Base-by-base conservation (phyloP, 23 tunicate genomes). In the Ciona savignyi region DNA sequence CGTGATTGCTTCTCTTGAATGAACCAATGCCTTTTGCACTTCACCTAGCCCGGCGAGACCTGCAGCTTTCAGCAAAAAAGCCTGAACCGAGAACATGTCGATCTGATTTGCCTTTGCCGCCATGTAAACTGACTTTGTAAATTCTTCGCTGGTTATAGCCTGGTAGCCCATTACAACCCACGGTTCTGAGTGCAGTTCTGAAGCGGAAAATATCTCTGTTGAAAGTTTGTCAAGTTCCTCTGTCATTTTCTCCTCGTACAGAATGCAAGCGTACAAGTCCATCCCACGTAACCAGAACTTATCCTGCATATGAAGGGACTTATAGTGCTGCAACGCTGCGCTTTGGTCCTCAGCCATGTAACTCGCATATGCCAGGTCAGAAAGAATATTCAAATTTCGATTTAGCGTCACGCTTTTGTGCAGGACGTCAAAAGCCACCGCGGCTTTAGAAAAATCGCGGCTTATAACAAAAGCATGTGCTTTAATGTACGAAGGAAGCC, bases 101-200 rank as follows among this genome's bases (percentile, higher is more conserved):
- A 88, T 68, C 35, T 88, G 80, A 3, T 82, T 67, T 15, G 96
- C 96, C 34, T 81, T 67, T 22, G 77, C 81, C 4, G 96, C 87
- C 0, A 88, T 68, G 34, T 82, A 88, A 30, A 88, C 73, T 23
- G 83, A 83, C 28, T 77, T 73, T n/a, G 71, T 81, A 77, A 66
- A 73, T 9, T 88, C 88, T 3, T 77, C 76, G 19, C 77, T 81
- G 22, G 56, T 48, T 63, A 70, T 61, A 33, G 96, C 83, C 25
- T 63, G 80, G 71, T 88, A 88, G 30, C 96, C 96, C 68, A 88
- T 68, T 1, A 84, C 87, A 32, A 88, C 87, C 96, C 87, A 82
- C 2, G 96, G 82, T 66, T 86, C 87, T 25, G 96, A 87, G 68
- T 88, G 96, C 1, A 71, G 69, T 60, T 81, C 74, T 6, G 96